Evolutionary conservation across 2,888 invertebrate genomes (phyloP).

Genomic region (Timema cristinae): DNA sequence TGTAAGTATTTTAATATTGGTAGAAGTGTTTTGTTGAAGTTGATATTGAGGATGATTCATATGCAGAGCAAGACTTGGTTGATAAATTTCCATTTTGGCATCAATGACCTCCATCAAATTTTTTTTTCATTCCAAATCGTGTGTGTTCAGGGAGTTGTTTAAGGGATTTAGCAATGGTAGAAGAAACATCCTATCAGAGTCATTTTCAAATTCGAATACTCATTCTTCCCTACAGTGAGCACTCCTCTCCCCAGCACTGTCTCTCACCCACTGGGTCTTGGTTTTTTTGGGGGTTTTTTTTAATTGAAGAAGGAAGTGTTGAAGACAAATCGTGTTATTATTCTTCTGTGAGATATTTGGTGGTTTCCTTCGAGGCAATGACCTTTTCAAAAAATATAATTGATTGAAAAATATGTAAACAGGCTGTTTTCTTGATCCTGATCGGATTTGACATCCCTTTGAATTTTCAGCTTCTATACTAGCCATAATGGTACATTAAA

Average conservation of each 20-base stretch:
- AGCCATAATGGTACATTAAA: too few relatives aligned
- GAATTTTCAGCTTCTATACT: slow-evolving; percentile 7
- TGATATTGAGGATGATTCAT: background rate
- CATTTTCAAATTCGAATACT: background rate
- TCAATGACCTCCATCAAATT: background rate
- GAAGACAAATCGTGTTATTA: background rate
- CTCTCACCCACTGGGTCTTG: slow-evolving; percentile 7
- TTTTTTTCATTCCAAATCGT: background rate
- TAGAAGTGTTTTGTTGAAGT: background rate
- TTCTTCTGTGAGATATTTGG: background rate
- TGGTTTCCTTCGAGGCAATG: background rate
- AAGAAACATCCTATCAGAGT: slow-evolving; percentile 4
- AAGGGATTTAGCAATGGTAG: background rate
- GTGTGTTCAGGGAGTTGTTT: slow-evolving; percentile 1
- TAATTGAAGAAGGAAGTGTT: background rate
- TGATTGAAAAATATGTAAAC: slow-evolving; percentile 6
- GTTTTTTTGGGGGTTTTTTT: background rate
- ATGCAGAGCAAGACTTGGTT: too few relatives aligned
- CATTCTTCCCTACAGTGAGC: background rate
- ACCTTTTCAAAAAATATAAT: background rate
- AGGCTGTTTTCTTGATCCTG: slow-evolving; percentile 3
- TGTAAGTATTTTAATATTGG: background rate
- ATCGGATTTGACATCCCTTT: background rate
- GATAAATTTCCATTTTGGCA: background rate
- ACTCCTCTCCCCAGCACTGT: background rate